These are phyloP conservation scores for Hippoglossus hippoglossus DNA, from an alignment of 2,797 vertebrate species.

Conservation along the genomic window DNA sequence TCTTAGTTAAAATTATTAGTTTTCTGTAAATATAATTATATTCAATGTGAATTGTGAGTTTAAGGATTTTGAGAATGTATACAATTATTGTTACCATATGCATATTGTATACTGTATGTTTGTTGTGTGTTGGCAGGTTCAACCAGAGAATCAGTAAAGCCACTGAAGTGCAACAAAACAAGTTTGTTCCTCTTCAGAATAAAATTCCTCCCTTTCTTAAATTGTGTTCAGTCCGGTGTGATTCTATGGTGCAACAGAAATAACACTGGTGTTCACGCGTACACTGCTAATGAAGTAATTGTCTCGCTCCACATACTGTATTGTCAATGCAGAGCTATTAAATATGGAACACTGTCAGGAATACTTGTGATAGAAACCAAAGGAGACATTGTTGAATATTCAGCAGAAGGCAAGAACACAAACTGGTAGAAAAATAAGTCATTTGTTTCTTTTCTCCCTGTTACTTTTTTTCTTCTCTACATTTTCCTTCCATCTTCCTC, in stretches of 20 bases:
- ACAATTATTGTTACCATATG: no score
- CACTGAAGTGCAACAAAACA: background rate
- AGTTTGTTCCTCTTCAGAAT: background rate
- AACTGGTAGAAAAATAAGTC: slow-evolving; percentile 32
- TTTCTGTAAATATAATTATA: background rate
- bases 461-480: slow-evolving; percentile 37
- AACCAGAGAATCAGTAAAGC: background rate
- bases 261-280: background rate
- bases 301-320: background rate
- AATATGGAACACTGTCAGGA: slow-evolving; percentile 19
- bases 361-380: slow-evolving; percentile 8
- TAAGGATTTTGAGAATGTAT: no score
- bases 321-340: background rate
- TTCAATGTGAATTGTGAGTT: no score
- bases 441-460: slow-evolving; percentile 13
- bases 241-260: background rate
- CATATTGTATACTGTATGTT: no score
- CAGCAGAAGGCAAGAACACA: slow-evolving; percentile 32
- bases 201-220: background rate
- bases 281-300: background rate
- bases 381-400: slow-evolving; percentile 48
- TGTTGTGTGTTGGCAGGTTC: no score
- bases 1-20: no score
- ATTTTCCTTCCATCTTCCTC: slow-evolving; percentile 30
- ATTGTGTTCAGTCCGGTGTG: background rate